Evolutionary conservation across 2,888 invertebrate species (phyloP).

Genomic region (Caenorhabditis panamensis): DNA sequence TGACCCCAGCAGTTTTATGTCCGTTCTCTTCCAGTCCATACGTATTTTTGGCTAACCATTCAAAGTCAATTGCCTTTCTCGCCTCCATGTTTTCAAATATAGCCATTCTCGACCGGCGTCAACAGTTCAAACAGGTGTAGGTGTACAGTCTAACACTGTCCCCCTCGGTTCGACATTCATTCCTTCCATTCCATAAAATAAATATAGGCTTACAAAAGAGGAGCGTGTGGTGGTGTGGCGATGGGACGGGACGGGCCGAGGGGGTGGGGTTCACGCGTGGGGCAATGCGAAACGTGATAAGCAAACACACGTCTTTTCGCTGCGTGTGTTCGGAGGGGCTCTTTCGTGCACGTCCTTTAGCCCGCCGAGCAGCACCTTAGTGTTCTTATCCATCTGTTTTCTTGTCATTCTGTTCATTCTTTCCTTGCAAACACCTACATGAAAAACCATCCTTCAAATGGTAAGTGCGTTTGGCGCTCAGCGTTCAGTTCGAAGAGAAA

Average conservation of each 20-base stretch:
- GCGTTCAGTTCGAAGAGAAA: too few species aligned
- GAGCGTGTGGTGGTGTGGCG: constrained; percentile 40
- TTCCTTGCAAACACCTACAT: not conserved
- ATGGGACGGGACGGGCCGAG: constrained; percentile 29
- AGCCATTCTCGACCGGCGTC: constrained; percentile 7
- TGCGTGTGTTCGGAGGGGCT: constrained; percentile 47
- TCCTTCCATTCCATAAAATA: constrained; percentile 58
- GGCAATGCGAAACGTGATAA: constrained; percentile 59
- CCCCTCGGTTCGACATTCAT: constrained; percentile 38
- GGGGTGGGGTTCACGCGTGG: constrained; percentile 57
- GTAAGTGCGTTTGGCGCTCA: not conserved
- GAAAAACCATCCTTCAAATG: not conserved
- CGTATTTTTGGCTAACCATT: not conserved
- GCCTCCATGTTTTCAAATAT: constrained; percentile 10
- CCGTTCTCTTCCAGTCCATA: too few species aligned
- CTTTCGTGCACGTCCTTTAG: constrained; percentile 50
- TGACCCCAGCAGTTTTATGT: too few species aligned
- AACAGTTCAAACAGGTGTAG: constrained; percentile 52
- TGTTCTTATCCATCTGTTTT: constrained; percentile 19
- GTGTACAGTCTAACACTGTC: constrained; percentile 39
- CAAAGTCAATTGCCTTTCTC: constrained; percentile 11
- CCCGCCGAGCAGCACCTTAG: not conserved
- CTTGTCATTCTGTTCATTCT: constrained; percentile 1
- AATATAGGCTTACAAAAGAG: constrained; percentile 57
- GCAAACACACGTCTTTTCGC: constrained; percentile 55